Percentiles rank a stretch among this genome's conserved stretches.
phyloP scores from a whole-genome alignment of 2,797 vertebrate species.

The Pangasius mekongensis region DNA sequence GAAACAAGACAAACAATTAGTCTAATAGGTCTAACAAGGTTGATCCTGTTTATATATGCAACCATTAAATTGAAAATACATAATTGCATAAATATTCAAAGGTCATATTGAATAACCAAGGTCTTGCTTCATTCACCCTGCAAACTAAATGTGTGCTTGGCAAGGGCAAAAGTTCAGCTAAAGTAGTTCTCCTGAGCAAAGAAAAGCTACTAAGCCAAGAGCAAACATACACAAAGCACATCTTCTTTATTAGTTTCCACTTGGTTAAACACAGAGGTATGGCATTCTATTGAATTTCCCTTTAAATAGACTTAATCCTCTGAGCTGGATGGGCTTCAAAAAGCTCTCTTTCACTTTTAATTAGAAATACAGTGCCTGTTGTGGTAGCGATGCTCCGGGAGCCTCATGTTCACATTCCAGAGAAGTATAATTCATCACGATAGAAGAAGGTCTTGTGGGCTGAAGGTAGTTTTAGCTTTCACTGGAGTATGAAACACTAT shows the following conservation, averaged over 20 bases:
- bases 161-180: constrained; percentile 52
- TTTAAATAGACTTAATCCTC: constrained; percentile 73
- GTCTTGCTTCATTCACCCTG: constrained; percentile 15
- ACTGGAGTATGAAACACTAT: constrained; percentile 33
- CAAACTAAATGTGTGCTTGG: constrained; percentile 36
- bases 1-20: constrained; percentile 5
- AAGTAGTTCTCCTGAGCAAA: constrained; percentile 43
- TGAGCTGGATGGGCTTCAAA: constrained; percentile 66
- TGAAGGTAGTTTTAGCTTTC: constrained; percentile 37
- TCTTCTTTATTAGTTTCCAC: constrained; percentile 63
- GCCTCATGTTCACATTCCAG: constrained; percentile 74
- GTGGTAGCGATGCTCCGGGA: constrained; percentile 72
- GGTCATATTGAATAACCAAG: neutral
- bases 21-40: neutral
- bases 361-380: constrained; percentile 76
- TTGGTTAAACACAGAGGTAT: constrained; percentile 60
- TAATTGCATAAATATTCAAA: neutral
- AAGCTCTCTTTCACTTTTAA: constrained; percentile 75
- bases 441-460: constrained; percentile 59
- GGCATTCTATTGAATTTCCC: constrained; percentile 71
- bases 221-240: constrained; percentile 62
- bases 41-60: neutral
- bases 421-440: constrained; percentile 71
- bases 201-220: constrained; percentile 55
- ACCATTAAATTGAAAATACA: neutral